These are phyloP conservation scores for Rhyacophila evoluta DNA, from an alignment of 2,888 invertebrate species.

Conservation along the genomic window DNA sequence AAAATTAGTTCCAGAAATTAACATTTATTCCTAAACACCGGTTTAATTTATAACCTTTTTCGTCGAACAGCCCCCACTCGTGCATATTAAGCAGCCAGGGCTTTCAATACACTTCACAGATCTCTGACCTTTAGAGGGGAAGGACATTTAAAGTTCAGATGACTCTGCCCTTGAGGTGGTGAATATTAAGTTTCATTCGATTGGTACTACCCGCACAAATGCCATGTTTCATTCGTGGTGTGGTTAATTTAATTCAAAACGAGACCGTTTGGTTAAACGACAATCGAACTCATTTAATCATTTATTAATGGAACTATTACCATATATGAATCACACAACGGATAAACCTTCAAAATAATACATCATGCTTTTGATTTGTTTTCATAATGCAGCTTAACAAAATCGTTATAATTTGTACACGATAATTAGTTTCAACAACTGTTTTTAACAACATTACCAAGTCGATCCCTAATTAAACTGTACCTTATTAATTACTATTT, in stretches of 20 bases:
- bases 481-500: no score
- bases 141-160: background rate
- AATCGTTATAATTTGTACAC: no score
- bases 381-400: no score
- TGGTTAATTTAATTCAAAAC: slow-evolving; percentile 18
- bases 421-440: no score
- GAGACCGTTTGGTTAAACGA: background rate
- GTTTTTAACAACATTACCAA: no score
- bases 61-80: background rate
- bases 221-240: background rate
- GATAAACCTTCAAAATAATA: no score
- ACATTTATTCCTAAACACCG: background rate
- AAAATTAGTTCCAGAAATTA: no score
- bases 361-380: no score
- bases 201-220: background rate
- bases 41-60: background rate
- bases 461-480: no score
- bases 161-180: slow-evolving; percentile 6
- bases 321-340: no score
- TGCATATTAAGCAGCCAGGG: background rate
- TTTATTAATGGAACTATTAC: no score
- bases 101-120: background rate
- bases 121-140: background rate
- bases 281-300: no score
- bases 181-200: slow-evolving; percentile 17